These are phyloP conservation scores for Axinella damicornis DNA, from an alignment of 37 sponge, comb jelly and placozoan species.

Conservation along the genomic window DNA sequence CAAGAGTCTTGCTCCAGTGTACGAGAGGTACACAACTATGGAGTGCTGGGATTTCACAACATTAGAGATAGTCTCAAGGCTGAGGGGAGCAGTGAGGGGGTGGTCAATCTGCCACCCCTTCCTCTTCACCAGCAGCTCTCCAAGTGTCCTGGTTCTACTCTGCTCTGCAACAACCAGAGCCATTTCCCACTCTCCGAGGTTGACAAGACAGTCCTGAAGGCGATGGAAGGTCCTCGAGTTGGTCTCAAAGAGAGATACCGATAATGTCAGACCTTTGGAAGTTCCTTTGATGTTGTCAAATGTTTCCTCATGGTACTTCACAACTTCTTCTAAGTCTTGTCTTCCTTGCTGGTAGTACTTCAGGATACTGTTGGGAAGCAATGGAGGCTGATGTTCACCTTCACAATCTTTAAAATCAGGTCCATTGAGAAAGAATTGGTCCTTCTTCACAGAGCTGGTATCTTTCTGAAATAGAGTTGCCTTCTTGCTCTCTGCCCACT, in stretches of 20 bases:
- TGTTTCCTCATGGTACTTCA: slow-evolving; percentile 38
- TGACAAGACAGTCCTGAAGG: slow-evolving; percentile 44
- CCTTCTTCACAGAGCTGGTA: background rate
- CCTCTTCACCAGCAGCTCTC: slow-evolving; percentile 57
- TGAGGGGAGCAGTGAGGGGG: slow-evolving; percentile 28
- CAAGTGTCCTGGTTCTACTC: slow-evolving; percentile 53
- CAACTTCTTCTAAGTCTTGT: slow-evolving; percentile 33
- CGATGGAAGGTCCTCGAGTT: slow-evolving; percentile 57
- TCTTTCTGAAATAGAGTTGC: background rate
- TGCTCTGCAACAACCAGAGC: slow-evolving; percentile 63
- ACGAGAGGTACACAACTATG: slow-evolving; percentile 54
- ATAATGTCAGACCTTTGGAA: slow-evolving; percentile 35
- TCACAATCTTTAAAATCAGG: background rate
- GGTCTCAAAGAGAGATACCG: slow-evolving; percentile 62
- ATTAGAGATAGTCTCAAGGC: background rate
- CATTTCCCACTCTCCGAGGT: slow-evolving; percentile 23
- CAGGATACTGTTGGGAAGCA: background rate
- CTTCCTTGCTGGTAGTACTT: slow-evolving; percentile 8
- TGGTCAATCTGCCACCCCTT: background rate
- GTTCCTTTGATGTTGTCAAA: slow-evolving; percentile 50
- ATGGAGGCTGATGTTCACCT: background rate
- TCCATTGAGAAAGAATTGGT: background rate
- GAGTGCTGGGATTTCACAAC: slow-evolving; percentile 23
- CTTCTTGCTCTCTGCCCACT: slow-evolving; percentile 29
- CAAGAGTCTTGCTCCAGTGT: slow-evolving; percentile 42